Evolutionary conservation across 2,888 invertebrate species (phyloP), one percentile per base, ranked within the genome.

Genomic region (Parthenolecanium corni): DNA sequence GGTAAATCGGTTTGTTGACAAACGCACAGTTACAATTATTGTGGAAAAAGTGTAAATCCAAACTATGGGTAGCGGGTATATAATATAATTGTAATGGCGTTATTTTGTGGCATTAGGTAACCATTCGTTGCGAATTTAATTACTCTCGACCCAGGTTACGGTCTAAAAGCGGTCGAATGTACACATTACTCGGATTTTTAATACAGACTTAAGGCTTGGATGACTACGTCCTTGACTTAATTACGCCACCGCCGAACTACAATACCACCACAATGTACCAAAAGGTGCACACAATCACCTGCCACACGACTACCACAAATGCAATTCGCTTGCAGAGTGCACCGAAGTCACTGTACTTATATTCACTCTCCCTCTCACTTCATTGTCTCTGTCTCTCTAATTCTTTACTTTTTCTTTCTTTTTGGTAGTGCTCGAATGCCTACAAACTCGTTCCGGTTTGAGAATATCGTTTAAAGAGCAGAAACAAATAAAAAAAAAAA

Each of bases 201-300:
- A 51, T 61, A 61, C 49, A 36, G 51, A 61, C 61, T 61, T 49
- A 61, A 61, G 61, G 61, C 61, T 61, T 61, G 49, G 61, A 61
- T 61, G 61, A 38, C 49, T 23, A 61, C 61, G 61, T 61, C 61
- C 61, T 61, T 61, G 61, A 61, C 61, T 61, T 61, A 61, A 47
- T 61, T 61, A 61, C 61, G 61, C 61, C 51, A 61, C 51, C 18
- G 23, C 16, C 14, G 23, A 31, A 9, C 4, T 31, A 31, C 9
- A 31, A 4, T 6, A 31, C 31, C 31, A 6, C 4, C 31, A 9
- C 4, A 31, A 4, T 6, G 5, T 31, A 31, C 31, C 5, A 31
- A 6, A 31, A 31, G 9, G 4, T 31, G 9, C 31, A 9, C 4
- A 4, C 31, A 31, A 31, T 31, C 4, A 4, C 4, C 5, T 6